Percentiles rank a stretch among this genome's conserved stretches.
Conservation (phyloP, 2,888 invertebrate species). For the Euplexia lucipara region DNA sequence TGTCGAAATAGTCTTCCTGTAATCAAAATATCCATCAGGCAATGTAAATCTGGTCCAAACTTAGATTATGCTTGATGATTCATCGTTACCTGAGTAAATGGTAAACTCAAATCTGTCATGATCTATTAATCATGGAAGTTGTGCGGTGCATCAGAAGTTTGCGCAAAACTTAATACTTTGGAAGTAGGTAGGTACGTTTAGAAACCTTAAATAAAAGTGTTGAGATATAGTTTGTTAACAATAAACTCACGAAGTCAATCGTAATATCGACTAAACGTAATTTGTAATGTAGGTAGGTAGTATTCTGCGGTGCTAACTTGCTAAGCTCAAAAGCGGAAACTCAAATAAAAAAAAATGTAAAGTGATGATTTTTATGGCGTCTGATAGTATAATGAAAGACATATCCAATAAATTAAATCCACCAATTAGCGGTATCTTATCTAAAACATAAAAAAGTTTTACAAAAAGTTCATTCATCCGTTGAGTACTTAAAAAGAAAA, state of each 20-base stretch:
- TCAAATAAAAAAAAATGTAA: too few species aligned
- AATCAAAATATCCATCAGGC: conserved; percentile 38
- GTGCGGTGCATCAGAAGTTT: conserved; percentile 31
- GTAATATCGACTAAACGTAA: background rate
- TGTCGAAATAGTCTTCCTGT: conserved; percentile 2
- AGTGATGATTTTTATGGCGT: too few species aligned
- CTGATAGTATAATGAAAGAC: too few species aligned
- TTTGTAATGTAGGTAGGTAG: too few species aligned
- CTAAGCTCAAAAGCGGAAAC: too few species aligned
- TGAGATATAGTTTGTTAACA: background rate
- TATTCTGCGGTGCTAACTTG: too few species aligned
- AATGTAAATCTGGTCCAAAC: conserved; percentile 48
- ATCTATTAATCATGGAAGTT: conserved; percentile 36
- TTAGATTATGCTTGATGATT: conserved; percentile 43
- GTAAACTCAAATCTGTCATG: conserved; percentile 52
- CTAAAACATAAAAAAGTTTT: too few species aligned
- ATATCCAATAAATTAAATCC: too few species aligned
- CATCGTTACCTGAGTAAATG: conserved; percentile 25
- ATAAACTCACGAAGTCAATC: background rate
- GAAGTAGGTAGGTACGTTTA: conserved; percentile 1
- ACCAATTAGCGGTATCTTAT: too few species aligned
- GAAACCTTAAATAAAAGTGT: too few species aligned
- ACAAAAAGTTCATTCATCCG: too few species aligned
- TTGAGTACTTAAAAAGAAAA: too few species aligned
- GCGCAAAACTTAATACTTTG: conserved; percentile 16